Conservation (phyloP, 2,113 vertebrate genomes). For the Rhegmatorhina hoffmannsi region DNA sequence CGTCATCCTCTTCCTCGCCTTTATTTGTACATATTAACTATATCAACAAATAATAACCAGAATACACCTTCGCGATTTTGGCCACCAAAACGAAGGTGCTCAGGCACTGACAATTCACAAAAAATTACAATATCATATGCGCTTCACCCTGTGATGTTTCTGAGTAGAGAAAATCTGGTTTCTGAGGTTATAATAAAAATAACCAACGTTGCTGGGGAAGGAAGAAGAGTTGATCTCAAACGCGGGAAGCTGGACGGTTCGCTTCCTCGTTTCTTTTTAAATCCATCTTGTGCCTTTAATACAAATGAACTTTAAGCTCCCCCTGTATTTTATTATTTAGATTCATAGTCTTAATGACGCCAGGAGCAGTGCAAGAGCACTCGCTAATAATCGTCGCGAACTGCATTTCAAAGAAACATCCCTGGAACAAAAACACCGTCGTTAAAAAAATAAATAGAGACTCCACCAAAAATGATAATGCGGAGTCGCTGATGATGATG, state of each 20-base stretch:
- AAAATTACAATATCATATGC: neutral
- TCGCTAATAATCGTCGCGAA: slow-evolving; percentile 58
- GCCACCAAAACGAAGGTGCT: neutral
- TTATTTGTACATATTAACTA: neutral
- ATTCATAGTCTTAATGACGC: slow-evolving; percentile 70
- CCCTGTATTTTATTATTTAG: slow-evolving; percentile 66
- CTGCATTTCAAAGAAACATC: slow-evolving; percentile 73
- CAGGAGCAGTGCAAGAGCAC: slow-evolving; percentile 58
- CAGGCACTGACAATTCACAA: neutral
- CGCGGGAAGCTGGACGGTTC: neutral
- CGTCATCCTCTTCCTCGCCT: neutral
- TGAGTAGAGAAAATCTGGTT: neutral
- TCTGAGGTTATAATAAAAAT: neutral
- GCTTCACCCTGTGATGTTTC: neutral
- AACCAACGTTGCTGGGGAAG: neutral
- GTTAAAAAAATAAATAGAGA: slow-evolving; percentile 49
- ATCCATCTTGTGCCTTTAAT: slow-evolving; percentile 54
- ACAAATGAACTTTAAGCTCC: slow-evolving; percentile 62
- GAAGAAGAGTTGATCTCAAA: neutral
- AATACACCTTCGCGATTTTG: neutral
- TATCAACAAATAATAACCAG: neutral
- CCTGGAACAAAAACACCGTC: slow-evolving; percentile 51
- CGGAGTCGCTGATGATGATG: slow-evolving; percentile 64
- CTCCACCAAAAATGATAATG: slow-evolving; percentile 82
- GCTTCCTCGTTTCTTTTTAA: slow-evolving; percentile 12